A percentile compares a stretch with the other conserved stretches of the same genome.
Evolutionary conservation across 2,888 invertebrate genomes (phyloP).

Genomic region (Amphipyra berbera): DNA sequence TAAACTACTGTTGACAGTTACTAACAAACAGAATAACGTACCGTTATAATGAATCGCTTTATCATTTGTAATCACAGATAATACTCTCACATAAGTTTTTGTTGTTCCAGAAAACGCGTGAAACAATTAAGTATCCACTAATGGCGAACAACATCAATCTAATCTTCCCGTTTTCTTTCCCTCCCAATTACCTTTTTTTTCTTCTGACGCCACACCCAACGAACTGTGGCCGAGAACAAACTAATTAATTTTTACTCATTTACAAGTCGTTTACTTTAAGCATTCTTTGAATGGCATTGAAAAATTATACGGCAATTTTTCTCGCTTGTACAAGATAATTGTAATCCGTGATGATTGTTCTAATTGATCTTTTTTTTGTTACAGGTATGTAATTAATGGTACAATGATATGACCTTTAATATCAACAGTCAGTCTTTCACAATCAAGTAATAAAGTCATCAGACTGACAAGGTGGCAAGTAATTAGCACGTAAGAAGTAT

Average conservation of each 20-base stretch:
- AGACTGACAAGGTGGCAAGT: conserved; percentile 29
- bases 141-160: conserved; percentile 70
- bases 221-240: conserved; percentile 67
- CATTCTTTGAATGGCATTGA: conserved; percentile 58
- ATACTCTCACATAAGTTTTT: conserved; percentile 37
- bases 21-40: conserved; percentile 30
- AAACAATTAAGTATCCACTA: conserved; percentile 64
- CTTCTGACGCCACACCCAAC: conserved; percentile 66
- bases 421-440: not conserved
- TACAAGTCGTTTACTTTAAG: conserved; percentile 74
- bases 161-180: conserved; percentile 65
- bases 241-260: conserved; percentile 84
- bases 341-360: conserved; percentile 47
- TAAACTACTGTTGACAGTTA: conserved; percentile 3
- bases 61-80: conserved; percentile 33
- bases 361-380: conserved; percentile 59
- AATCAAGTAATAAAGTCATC: conserved; percentile 15
- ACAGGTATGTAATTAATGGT: conserved; percentile 57
- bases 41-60: conserved; percentile 31
- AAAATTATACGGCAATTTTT: conserved; percentile 60
- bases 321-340: conserved; percentile 47
- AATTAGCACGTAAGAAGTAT: conserved; percentile 17
- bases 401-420: conserved; percentile 20
- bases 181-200: conserved; percentile 75
- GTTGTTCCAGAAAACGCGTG: conserved; percentile 48